Percentiles rank a stretch among this genome's conserved stretches.
These are phyloP conservation scores for Abramis brama DNA, from an alignment of 2,113 vertebrate genomes.

Conservation along the genomic window DNA sequence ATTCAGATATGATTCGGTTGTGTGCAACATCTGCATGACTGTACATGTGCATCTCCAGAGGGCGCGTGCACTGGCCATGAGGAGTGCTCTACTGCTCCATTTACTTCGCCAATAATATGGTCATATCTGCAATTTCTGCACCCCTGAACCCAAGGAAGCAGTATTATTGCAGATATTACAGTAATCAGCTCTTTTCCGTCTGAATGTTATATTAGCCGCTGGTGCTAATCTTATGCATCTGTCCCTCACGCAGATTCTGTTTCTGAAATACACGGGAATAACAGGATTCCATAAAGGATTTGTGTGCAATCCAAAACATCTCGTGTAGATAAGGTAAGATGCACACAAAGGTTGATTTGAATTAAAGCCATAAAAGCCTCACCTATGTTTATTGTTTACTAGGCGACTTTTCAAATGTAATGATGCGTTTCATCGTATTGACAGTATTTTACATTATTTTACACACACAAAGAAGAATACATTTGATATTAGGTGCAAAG, in stretches of 20 bases:
- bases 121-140: not conserved
- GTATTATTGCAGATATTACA: not conserved
- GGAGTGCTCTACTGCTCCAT: too few relatives aligned
- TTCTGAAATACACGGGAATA: not conserved
- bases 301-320: not conserved
- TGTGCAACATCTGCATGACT: constrained; percentile 15
- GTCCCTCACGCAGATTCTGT: not conserved
- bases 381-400: not conserved
- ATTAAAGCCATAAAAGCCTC: not conserved
- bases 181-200: not conserved
- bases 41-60: not conserved
- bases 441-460: too few relatives aligned
- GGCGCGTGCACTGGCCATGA: not conserved
- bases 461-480: not conserved
- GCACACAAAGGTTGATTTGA: not conserved
- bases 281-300: not conserved
- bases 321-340: not conserved
- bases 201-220: not conserved
- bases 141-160: not conserved
- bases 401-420: not conserved
- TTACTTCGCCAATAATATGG: not conserved
- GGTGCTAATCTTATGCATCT: not conserved
- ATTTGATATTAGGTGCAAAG: not conserved
- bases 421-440: too few relatives aligned
- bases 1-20: too few relatives aligned